phyloP scores from a whole-genome alignment of 2,113 vertebrate genomes.

The Sula dactylatra region DNA sequence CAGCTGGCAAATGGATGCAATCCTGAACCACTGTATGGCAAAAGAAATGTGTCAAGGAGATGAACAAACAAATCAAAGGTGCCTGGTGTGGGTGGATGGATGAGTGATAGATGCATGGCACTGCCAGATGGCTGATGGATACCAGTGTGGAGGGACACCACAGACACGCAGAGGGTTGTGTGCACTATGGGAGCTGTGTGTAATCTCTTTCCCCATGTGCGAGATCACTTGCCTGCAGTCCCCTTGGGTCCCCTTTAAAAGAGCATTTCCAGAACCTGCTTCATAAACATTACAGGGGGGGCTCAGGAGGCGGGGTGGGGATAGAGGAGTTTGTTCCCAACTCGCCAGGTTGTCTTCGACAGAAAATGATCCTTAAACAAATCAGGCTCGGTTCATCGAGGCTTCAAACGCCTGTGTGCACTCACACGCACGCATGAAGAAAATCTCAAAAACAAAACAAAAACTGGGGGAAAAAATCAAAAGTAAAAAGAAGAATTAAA shows the following conservation, averaged over 20 bases:
- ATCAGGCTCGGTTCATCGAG: background rate
- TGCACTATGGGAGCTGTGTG: fast-evolving
- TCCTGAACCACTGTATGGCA: background rate
- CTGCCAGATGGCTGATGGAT: background rate
- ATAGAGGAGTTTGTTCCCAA: background rate
- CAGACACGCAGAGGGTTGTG: background rate
- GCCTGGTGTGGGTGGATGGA: background rate
- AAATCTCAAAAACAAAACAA: slow-evolving; percentile 6
- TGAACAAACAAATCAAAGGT: background rate
- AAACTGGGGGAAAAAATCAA: background rate
- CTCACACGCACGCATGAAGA: background rate
- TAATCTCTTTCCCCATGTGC: background rate
- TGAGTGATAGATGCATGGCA: background rate
- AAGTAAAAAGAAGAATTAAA: background rate
- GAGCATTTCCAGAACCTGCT: background rate
- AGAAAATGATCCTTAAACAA: slow-evolving; percentile 33
- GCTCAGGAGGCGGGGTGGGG: background rate
- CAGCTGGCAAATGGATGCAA: background rate
- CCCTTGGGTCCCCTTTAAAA: background rate
- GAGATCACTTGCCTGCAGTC: background rate
- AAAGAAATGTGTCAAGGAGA: background rate
- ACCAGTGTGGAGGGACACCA: background rate
- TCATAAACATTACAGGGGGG: background rate
- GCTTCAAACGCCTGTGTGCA: background rate
- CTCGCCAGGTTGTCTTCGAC: background rate